These are phyloP conservation scores for Acronicta alni DNA, from an alignment of 2,888 invertebrate genomes.

Conservation along the genomic window DNA sequence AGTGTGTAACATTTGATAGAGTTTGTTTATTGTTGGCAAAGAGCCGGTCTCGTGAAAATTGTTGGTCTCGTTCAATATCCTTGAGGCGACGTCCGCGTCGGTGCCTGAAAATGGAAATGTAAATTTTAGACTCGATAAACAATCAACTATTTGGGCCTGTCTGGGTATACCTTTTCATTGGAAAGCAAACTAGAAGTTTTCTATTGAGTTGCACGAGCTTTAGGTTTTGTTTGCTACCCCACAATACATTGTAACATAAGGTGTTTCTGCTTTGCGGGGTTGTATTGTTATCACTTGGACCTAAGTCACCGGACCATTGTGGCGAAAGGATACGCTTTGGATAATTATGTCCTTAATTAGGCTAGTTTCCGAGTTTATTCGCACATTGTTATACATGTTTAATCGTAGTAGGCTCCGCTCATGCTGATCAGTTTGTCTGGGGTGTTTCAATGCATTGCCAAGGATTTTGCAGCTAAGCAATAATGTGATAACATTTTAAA, in stretches of 20 bases:
- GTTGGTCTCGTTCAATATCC: conserved; percentile 67
- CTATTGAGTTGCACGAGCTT: conserved; percentile 19
- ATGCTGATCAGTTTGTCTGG: too few species aligned
- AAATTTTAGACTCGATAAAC: conserved; percentile 56
- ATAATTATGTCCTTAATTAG: neutral
- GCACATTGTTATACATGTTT: neutral
- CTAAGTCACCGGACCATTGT: neutral
- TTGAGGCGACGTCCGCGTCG: conserved; percentile 76
- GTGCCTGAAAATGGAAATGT: conserved; percentile 74
- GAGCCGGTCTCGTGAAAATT: conserved; percentile 61
- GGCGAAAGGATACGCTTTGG: neutral
- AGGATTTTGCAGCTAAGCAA: too few species aligned
- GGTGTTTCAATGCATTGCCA: too few species aligned
- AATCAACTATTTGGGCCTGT: conserved; percentile 39
- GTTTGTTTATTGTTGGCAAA: conserved; percentile 79
- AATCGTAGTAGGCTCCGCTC: too few species aligned
- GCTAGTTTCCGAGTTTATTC: neutral
- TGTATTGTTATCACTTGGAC: neutral
- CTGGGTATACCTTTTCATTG: conserved; percentile 25
- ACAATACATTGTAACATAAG: conserved; percentile 22
- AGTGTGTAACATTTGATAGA: conserved; percentile 83
- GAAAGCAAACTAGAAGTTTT: conserved; percentile 34
- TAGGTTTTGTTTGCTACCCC: conserved; percentile 24
- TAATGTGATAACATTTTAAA: too few species aligned
- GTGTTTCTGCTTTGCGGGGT: conserved; percentile 12